Percentiles rank a stretch among this genome's conserved stretches.
These are phyloP conservation scores for Trachelus stipa DNA, from an alignment of 2,888 invertebrate species.

Conservation along the genomic window DNA sequence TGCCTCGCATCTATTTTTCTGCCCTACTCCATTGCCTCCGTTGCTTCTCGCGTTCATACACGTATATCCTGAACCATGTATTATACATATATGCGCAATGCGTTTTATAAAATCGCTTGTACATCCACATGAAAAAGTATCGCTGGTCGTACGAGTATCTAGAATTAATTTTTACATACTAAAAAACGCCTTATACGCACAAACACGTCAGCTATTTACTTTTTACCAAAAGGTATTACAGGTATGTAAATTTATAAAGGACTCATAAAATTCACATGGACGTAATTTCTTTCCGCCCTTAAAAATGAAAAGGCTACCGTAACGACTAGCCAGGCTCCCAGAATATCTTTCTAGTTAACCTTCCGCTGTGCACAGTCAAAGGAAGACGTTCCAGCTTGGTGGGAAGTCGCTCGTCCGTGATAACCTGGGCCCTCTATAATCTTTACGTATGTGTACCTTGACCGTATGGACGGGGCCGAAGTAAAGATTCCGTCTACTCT, in stretches of 20 bases:
- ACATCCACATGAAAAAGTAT: neutral
- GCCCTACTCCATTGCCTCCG: slow-evolving; percentile 35
- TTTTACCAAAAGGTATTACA: neutral
- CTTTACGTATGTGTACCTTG: neutral
- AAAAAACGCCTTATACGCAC: neutral
- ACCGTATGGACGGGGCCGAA: neutral
- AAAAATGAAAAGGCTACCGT: neutral
- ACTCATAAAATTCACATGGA: neutral
- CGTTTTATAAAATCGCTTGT: neutral
- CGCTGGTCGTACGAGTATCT: neutral
- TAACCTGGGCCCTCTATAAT: neutral
- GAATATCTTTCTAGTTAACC: neutral
- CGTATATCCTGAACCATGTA: slow-evolving; percentile 3
- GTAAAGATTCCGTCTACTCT: neutral
- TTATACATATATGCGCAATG: neutral
- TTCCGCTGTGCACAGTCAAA: neutral
- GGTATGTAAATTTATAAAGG: neutral
- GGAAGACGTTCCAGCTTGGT: neutral
- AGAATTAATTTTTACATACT: neutral
- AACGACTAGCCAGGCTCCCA: neutral
- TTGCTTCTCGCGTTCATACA: neutral
- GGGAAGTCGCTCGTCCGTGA: neutral
- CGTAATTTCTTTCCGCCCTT: neutral
- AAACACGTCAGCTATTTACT: neutral
- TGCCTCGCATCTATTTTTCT: slow-evolving; percentile 25